Percentiles rank a stretch among this genome's conserved stretches.
Evolutionary conservation across 2,113 vertebrate genomes (phyloP).

Genomic region (Symphodus melops): DNA sequence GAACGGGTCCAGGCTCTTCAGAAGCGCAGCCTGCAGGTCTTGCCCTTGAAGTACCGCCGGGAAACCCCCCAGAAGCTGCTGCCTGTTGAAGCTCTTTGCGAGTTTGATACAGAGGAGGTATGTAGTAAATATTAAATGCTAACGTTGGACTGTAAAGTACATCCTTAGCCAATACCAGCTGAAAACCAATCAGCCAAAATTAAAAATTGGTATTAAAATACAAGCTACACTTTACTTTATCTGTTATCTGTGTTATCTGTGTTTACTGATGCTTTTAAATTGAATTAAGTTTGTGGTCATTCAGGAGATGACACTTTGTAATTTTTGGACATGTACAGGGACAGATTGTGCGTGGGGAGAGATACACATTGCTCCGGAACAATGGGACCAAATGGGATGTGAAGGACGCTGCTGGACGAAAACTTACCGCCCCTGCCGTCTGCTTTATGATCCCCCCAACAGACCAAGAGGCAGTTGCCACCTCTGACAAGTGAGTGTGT

Average conservation of each 20-base stretch:
- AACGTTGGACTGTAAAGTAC: no score
- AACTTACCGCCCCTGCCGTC: slow-evolving; percentile 85
- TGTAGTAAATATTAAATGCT: not conserved
- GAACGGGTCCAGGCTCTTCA: slow-evolving; percentile 87
- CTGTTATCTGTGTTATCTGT: no score
- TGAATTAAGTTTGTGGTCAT: not conserved
- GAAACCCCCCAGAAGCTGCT: slow-evolving; percentile 84
- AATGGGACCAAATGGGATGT: slow-evolving; percentile 89
- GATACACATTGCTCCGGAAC: slow-evolving; percentile 90
- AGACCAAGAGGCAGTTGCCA: slow-evolving; percentile 84
- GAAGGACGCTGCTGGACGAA: slow-evolving; percentile 84
- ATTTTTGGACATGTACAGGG: slow-evolving; percentile 77
- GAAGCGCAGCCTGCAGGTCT: slow-evolving; percentile 88
- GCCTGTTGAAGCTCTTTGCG: slow-evolving; percentile 93
- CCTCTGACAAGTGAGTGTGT: slow-evolving; percentile 87
- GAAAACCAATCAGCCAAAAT: no score
- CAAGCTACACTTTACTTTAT: no score
- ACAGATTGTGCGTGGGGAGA: slow-evolving; percentile 87
- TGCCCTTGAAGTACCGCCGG: slow-evolving; percentile 89
- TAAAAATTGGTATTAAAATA: no score
- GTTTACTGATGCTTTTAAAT: not conserved
- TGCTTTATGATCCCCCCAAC: slow-evolving; percentile 96
- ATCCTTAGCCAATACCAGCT: no score
- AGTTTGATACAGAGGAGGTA: slow-evolving; percentile 92
- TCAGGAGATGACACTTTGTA: not conserved